These are phyloP conservation scores for Rafetus swinhoei DNA, from an alignment of 2,113 vertebrate species.

Conservation along the genomic window DNA sequence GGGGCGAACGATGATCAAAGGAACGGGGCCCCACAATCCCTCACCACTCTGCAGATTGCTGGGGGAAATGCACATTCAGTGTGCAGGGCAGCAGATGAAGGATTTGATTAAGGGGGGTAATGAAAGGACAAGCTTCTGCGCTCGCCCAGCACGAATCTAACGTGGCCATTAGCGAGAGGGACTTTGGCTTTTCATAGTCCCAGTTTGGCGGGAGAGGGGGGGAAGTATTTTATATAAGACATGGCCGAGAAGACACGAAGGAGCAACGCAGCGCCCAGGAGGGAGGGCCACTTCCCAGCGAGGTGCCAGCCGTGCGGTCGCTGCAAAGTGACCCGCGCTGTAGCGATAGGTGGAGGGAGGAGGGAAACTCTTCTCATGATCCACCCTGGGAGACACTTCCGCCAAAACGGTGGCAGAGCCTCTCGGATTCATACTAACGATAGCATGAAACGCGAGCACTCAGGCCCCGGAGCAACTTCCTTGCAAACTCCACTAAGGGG, in stretches of 20 bases:
- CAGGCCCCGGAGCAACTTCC: background rate
- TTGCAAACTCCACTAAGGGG: background rate
- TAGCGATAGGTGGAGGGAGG: too few species aligned
- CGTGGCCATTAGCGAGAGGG: too few species aligned
- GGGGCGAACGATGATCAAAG: too few species aligned
- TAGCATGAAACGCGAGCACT: background rate
- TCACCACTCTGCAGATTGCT: background rate
- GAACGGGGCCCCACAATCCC: too few species aligned
- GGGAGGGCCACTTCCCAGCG: fast-evolving
- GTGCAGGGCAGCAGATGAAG: background rate
- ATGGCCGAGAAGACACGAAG: background rate
- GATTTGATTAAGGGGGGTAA: slow-evolving; percentile 7
- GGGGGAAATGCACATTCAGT: background rate
- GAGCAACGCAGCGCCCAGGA: background rate
- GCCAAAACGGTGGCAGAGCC: background rate
- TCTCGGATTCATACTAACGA: background rate
- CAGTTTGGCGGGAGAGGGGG: background rate
- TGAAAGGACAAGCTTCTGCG: background rate
- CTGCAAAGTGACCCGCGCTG: background rate
- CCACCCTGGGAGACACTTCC: background rate
- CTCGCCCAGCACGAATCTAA: background rate
- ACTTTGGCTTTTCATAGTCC: background rate
- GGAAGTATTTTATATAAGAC: background rate
- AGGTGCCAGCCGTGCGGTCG: background rate
- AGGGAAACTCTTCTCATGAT: background rate